Evolutionary conservation across 2,113 vertebrate species (phyloP).

Genomic region (Pelecanus crispus): DNA sequence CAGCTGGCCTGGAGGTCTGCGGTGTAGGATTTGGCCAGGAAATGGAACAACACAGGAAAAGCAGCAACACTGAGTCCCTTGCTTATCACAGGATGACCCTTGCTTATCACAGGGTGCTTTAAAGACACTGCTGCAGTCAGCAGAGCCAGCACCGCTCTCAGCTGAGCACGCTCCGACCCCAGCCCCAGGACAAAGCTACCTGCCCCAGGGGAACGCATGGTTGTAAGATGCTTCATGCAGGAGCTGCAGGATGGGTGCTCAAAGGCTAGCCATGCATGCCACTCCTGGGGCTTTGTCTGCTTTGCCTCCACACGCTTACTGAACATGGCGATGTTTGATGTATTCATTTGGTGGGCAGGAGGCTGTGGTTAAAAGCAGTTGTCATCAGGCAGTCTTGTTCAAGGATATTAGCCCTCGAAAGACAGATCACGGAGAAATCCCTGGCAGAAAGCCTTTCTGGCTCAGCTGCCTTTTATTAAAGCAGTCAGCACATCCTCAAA

Average conservation of each 20-base stretch:
- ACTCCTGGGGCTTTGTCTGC: neutral
- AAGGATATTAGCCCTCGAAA: neutral
- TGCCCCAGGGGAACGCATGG: neutral
- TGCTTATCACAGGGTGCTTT: neutral
- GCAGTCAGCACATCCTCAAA: neutral
- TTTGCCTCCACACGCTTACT: neutral
- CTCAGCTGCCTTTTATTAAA: neutral
- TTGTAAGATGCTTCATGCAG: rapidly evolving
- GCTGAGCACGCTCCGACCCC: neutral
- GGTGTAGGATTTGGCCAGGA: neutral
- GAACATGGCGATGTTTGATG: neutral
- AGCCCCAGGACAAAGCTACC: neutral
- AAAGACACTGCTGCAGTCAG: neutral
- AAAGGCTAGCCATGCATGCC: rapidly evolving
- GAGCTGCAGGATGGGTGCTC: neutral
- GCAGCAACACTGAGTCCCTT: neutral
- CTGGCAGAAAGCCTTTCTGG: neutral
- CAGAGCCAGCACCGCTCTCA: neutral
- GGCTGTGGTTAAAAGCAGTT: neutral
- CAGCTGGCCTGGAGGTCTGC: neutral
- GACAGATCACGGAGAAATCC: neutral
- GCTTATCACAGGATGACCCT: rapidly evolving
- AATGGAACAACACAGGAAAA: neutral
- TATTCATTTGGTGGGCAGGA: neutral
- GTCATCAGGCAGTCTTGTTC: neutral